These are phyloP conservation scores for Dendropsophus ebraccatus DNA, from an alignment of 2,113 vertebrate genomes.

Conservation along the genomic window DNA sequence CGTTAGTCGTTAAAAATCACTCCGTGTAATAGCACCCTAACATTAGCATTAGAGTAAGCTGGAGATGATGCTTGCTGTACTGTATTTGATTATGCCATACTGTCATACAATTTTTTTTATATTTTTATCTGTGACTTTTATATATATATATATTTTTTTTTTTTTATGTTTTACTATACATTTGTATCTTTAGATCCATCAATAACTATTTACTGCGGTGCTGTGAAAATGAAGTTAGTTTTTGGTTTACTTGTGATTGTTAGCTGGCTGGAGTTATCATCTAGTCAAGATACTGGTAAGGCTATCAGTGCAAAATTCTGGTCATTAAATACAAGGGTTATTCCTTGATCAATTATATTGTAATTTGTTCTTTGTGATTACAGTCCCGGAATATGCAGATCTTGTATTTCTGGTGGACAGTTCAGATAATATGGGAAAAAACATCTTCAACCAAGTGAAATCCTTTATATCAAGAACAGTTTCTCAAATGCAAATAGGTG, in stretches of 20 bases:
- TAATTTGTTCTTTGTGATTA: slow-evolving; percentile 27
- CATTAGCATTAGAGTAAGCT: too few species aligned
- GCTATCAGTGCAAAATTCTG: not conserved
- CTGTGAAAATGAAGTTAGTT: slow-evolving; percentile 62
- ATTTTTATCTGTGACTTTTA: not conserved
- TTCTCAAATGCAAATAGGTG: slow-evolving; percentile 62
- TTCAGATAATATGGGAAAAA: slow-evolving; percentile 63
- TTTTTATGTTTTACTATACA: not conserved
- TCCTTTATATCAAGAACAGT: slow-evolving; percentile 63
- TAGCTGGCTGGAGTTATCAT: slow-evolving; percentile 48
- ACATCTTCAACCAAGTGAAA: slow-evolving; percentile 63
- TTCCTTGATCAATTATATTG: not conserved
- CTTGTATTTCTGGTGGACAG: slow-evolving; percentile 71
- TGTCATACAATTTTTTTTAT: not conserved
- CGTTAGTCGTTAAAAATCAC: too few species aligned
- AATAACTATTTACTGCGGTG: not conserved
- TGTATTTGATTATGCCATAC: too few species aligned
- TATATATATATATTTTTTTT: too few species aligned
- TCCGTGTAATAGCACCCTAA: too few species aligned
- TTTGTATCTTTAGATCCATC: not conserved
- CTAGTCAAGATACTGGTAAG: slow-evolving; percentile 63
- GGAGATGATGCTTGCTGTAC: too few species aligned
- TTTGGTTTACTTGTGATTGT: slow-evolving; percentile 56
- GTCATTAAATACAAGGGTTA: not conserved
- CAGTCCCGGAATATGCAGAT: slow-evolving; percentile 64